These are phyloP conservation scores for Tetramorium bicarinatum DNA, from an alignment of 2,888 invertebrate species.

Conservation along the genomic window DNA sequence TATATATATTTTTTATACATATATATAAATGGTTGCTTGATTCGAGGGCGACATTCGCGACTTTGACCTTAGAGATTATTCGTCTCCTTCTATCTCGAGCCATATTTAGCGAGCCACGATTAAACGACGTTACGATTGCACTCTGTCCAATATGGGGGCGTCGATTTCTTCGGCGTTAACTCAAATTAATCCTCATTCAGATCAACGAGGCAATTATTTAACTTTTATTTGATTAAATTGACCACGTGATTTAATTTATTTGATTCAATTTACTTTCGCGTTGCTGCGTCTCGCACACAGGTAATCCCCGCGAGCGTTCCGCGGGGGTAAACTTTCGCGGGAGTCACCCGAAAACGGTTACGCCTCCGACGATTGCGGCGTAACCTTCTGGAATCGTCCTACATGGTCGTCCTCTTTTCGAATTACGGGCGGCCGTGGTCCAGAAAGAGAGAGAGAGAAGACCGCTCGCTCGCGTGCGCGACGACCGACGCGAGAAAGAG, in stretches of 20 bases:
- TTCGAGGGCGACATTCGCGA: background rate
- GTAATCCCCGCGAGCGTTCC: background rate
- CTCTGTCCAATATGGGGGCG: background rate
- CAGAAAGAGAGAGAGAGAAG: conserved; percentile 27
- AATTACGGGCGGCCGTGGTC: background rate
- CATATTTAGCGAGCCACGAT: conserved; percentile 9
- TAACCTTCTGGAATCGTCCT: conserved; percentile 23
- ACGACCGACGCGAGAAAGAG: background rate
- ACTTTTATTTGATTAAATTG: background rate
- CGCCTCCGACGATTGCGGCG: background rate
- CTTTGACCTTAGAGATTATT: conserved; percentile 6
- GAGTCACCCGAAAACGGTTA: conserved; percentile 3
- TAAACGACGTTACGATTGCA: background rate
- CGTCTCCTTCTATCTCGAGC: background rate
- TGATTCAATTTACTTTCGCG: background rate
- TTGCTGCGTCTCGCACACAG: too few species aligned
- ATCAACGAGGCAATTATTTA: background rate
- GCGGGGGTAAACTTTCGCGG: background rate
- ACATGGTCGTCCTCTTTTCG: conserved; percentile 24
- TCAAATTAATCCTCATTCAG: conserved; percentile 10
- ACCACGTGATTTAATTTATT: too few species aligned
- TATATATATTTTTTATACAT: background rate
- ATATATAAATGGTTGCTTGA: background rate
- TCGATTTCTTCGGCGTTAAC: background rate
- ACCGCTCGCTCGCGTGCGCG: background rate